A percentile compares a stretch with the other conserved stretches of the same genome.
Evolutionary conservation across 2,888 invertebrate genomes (phyloP).

Genomic region (Leptinotarsa rubiginosa): DNA sequence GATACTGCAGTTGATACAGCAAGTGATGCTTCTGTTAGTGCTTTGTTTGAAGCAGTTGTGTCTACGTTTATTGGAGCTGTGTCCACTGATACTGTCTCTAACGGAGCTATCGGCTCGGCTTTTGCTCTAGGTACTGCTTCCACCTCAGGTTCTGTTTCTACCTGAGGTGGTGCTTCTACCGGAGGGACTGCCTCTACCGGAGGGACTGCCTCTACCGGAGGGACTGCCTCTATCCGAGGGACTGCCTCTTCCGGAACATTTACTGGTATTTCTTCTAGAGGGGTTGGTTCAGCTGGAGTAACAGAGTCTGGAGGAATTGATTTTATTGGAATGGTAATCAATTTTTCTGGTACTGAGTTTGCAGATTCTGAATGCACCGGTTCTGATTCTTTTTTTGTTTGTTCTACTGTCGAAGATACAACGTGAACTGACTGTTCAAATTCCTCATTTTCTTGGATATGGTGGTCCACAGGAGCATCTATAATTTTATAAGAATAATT

Average conservation of each 20-base stretch:
- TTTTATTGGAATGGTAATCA: neutral
- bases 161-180: neutral
- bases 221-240: too few species aligned
- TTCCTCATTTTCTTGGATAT: neutral
- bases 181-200: neutral
- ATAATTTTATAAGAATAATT: neutral
- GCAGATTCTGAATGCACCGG: neutral
- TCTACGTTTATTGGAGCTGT: constrained; percentile 22
- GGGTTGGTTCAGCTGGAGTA: neutral
- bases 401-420: constrained; percentile 21
- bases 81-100: constrained; percentile 25
- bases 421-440: neutral
- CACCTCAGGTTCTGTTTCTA: constrained; percentile 13
- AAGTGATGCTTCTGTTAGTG: neutral
- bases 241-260: neutral
- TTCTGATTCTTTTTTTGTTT: constrained; percentile 32
- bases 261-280: neutral
- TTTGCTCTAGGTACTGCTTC: constrained; percentile 4
- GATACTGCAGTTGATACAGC: neutral
- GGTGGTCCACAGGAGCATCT: neutral
- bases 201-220: too few species aligned
- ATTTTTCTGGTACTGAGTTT: constrained; percentile 2
- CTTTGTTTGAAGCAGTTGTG: neutral
- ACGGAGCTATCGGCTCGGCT: neutral
- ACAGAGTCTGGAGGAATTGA: neutral